Evolutionary conservation across 2,113 vertebrate species (phyloP).

Genomic region (Campylomormyrus numenius): DNA sequence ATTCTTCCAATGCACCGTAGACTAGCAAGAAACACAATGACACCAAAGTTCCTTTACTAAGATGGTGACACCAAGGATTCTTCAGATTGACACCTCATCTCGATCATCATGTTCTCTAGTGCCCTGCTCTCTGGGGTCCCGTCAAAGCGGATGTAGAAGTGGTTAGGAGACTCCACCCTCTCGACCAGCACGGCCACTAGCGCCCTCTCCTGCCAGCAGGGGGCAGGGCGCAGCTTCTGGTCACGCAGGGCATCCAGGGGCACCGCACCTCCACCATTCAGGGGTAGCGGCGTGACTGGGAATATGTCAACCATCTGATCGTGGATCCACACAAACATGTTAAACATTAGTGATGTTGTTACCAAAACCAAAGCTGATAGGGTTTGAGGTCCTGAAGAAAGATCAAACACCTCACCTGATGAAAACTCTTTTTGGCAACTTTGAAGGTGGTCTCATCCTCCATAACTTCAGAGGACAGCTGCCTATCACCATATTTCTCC

Average conservation of each 20-base stretch:
- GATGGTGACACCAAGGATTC: not conserved
- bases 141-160: slow-evolving; percentile 75
- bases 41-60: not conserved
- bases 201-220: slow-evolving; percentile 44
- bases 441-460: slow-evolving; percentile 11
- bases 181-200: slow-evolving; percentile 72
- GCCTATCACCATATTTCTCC: not conserved
- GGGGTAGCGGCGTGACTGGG: slow-evolving; percentile 23
- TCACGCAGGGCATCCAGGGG: slow-evolving; percentile 73
- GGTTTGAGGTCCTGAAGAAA: not conserved
- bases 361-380: not conserved
- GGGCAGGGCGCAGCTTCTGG: slow-evolving; percentile 63
- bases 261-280: slow-evolving; percentile 41
- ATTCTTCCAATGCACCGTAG: not conserved
- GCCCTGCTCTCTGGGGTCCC: slow-evolving; percentile 55
- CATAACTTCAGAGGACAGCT: not conserved
- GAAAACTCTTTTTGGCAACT: slow-evolving; percentile 21
- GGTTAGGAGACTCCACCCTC: slow-evolving; percentile 65
- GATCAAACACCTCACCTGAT: slow-evolving; percentile 32
- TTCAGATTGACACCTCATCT: slow-evolving; percentile 75
- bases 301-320: slow-evolving; percentile 48
- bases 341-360: not conserved
- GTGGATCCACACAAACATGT: not conserved
- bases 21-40: not conserved
- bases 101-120: slow-evolving; percentile 80